A percentile compares a stretch with the other conserved stretches of the same genome.
Evolutionary conservation across 2,888 invertebrate genomes (phyloP).

Genomic region (Cryptus viduatorius): DNA sequence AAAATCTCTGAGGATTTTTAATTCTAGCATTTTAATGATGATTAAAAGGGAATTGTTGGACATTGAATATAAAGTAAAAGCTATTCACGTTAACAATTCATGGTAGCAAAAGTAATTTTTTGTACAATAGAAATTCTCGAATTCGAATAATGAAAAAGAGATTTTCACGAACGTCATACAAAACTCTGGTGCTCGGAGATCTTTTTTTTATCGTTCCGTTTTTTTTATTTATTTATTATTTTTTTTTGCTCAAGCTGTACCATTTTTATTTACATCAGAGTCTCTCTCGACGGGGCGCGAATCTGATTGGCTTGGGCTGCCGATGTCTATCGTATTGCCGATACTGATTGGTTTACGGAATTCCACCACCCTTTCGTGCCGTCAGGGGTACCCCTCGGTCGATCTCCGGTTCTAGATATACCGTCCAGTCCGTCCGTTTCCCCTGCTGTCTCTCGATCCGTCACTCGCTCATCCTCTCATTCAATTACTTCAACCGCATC

Average conservation of each 20-base stretch:
- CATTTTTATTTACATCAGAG: conserved; percentile 65
- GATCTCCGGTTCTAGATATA: conserved; percentile 29
- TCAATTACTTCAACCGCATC: conserved; percentile 65
- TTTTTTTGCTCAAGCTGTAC: conserved; percentile 66
- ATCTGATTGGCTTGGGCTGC: conserved; percentile 66
- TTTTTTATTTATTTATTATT: conserved; percentile 36
- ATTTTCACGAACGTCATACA: neutral
- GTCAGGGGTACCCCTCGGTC: conserved; percentile 15
- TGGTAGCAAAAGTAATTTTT: neutral
- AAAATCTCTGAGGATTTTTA: no score
- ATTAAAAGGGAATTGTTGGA: no score
- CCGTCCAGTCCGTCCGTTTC: conserved; percentile 47
- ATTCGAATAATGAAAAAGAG: conserved; percentile 5
- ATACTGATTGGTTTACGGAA: conserved; percentile 73
- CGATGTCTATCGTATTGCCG: conserved; percentile 63
- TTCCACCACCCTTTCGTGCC: conserved; percentile 47
- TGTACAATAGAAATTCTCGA: conserved; percentile 20
- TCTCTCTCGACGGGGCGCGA: conserved; percentile 27
- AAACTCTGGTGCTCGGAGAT: neutral
- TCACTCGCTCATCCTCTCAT: conserved; percentile 58
- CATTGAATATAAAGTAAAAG: neutral
- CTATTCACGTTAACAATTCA: neutral
- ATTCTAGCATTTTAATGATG: no score
- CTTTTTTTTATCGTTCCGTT: conserved; percentile 13
- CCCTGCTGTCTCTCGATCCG: conserved; percentile 53